A percentile compares a stretch with the other conserved stretches of the same genome.
Evolutionary conservation across 2,888 invertebrate species (phyloP).

Genomic region (Apodemia hepburni): DNA sequence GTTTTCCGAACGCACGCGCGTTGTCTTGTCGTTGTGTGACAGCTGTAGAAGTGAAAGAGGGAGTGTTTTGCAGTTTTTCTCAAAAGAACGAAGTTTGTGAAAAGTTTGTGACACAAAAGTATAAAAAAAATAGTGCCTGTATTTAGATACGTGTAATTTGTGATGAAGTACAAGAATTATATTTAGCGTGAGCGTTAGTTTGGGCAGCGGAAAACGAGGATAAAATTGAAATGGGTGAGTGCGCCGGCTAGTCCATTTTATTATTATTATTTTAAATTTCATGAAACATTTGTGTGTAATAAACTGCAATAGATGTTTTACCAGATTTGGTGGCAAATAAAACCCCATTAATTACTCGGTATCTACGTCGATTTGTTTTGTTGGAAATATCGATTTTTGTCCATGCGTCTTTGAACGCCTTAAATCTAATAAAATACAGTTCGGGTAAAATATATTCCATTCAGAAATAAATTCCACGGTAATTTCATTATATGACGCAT

Average conservation of each 20-base stretch:
- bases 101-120: conserved; percentile 35
- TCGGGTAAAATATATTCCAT: too few species aligned
- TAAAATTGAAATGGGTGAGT: conserved; percentile 67
- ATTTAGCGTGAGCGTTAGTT: conserved; percentile 37
- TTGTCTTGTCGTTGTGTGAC: conserved; percentile 33
- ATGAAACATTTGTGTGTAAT: conserved; percentile 11
- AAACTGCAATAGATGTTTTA: conserved; percentile 39
- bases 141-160: conserved; percentile 44
- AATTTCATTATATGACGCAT: too few species aligned
- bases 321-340: conserved; percentile 8
- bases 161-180: conserved; percentile 51
- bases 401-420: background rate
- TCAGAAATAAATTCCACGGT: too few species aligned
- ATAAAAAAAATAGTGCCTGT: conserved; percentile 41
- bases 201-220: conserved; percentile 35
- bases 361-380: conserved; percentile 41
- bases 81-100: conserved; percentile 32
- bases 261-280: conserved; percentile 16
- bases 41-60: conserved; percentile 37
- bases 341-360: conserved; percentile 17
- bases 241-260: conserved; percentile 44
- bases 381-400: conserved; percentile 65
- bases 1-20: conserved; percentile 15
- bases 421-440: too few species aligned
- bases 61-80: conserved; percentile 32